These are phyloP conservation scores for Parus major DNA, from an alignment of 2,113 vertebrate genomes.

Conservation along the genomic window DNA sequence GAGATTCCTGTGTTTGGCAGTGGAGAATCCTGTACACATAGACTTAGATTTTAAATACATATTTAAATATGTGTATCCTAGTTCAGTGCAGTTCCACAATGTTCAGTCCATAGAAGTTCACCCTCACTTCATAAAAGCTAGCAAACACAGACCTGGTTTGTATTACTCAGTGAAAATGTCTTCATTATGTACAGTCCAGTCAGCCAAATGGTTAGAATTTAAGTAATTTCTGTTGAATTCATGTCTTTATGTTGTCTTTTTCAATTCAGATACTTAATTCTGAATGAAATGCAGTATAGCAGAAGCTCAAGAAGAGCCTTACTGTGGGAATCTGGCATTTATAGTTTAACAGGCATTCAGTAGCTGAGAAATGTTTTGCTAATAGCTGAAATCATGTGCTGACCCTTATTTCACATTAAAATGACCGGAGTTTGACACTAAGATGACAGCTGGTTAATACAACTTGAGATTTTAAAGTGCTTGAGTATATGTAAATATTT, in stretches of 20 bases:
- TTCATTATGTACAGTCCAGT: neutral
- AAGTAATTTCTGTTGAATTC: neutral
- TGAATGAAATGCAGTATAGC: neutral
- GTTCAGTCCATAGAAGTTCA: neutral
- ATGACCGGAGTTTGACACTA: conserved; percentile 80
- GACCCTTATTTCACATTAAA: conserved; percentile 80
- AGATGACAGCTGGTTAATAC: conserved; percentile 79
- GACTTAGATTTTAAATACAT: neutral
- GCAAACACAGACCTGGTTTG: neutral
- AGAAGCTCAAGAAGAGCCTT: neutral
- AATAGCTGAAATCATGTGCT: conserved; percentile 64
- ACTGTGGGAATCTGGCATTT: conserved; percentile 18
- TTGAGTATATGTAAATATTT: conserved; percentile 81
- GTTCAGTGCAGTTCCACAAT: neutral
- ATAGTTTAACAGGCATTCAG: conserved; percentile 10
- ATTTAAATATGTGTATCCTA: too few relatives aligned
- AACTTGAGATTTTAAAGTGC: conserved; percentile 79
- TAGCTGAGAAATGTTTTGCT: conserved; percentile 46
- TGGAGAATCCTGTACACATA: neutral
- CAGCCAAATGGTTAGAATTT: neutral
- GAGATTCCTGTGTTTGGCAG: neutral
- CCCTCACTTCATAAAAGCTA: neutral
- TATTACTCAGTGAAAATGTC: neutral
- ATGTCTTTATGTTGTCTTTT: neutral
- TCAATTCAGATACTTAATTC: neutral